Evolutionary conservation across 1,140 invertebrate genomes (phyloP), one percentile per base, ranked within the genome.

Genomic region (Dendrolimus punctatus): DNA sequence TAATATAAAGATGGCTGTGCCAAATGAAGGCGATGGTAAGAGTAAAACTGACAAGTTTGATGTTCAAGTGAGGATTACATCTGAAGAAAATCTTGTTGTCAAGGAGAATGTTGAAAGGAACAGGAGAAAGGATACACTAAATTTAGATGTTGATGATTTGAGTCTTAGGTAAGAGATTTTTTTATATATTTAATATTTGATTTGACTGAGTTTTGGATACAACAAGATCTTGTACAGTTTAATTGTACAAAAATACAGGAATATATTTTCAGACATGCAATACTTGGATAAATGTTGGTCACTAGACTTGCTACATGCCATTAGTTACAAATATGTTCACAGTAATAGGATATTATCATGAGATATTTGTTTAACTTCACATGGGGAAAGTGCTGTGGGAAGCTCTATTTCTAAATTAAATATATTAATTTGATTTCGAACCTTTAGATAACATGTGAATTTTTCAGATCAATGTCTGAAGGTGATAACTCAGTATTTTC

Each of bases 131-230:
- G 89, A 90, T 5, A 78, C 89, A 0, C 79, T 88, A 0, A 90
- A 90, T 36, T 87, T 89, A 53, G 90, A 91, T 68, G 66, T 84
- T 0, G 90, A 91, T 68, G 88, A 90, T 57, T 55, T 90, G 8
- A 91, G 90, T 66, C 60, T 90, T n/a, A 88, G 88, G 73, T 90
- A 76, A 71, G 61, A 60, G 4, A 9, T 43, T 40, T 50, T 38
- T 6, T 46, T 49, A 46, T 45, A 46, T 44, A 2, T 57, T 51
- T 49, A 51, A 48, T 42, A 36, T 40, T 50, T 4, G 6, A 46
- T 23, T 23, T 23, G 23, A 23, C 23, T 23, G 23, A 23, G 23
- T 23, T 3, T 23, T 23, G 23, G 23, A 3, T 23, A 23, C 23
- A 23, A 23, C 23, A 23, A 23, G 23, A 23, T 23, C 23, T 23